These are phyloP conservation scores for Cheilosia scutellata DNA, from an alignment of 2,888 invertebrate species.

Conservation along the genomic window DNA sequence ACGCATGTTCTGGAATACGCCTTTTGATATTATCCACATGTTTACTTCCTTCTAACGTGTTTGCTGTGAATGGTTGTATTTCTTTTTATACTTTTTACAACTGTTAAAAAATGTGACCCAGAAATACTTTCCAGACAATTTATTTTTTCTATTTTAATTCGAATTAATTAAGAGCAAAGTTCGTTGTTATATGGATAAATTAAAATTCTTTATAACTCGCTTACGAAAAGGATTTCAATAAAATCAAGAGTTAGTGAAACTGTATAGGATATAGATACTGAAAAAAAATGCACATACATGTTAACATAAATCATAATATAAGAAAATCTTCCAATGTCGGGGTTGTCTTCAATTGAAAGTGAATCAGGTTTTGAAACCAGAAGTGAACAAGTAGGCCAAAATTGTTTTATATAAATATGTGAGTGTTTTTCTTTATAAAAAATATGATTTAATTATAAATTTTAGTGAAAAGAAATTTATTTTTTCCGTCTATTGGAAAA, in stretches of 20 bases:
- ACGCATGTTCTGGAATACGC: conserved; percentile 67
- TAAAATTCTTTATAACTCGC: not conserved
- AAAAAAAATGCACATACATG: conserved; percentile 14
- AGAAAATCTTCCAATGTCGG: conserved; percentile 37
- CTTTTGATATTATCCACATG: conserved; percentile 60
- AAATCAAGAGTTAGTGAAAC: not conserved
- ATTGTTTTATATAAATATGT: conserved; percentile 45
- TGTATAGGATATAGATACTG: conserved; percentile 8
- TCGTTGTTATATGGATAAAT: not conserved
- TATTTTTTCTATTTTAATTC: conserved; percentile 18
- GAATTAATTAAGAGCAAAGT: not conserved
- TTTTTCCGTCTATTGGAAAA: no score
- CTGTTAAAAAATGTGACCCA: conserved; percentile 40
- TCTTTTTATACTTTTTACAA: conserved; percentile 31
- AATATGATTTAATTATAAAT: not conserved
- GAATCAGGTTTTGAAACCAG: conserved; percentile 36
- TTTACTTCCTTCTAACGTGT: conserved; percentile 40
- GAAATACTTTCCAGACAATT: conserved; percentile 11
- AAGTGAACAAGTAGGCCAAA: conserved; percentile 28
- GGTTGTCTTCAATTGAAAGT: conserved; percentile 31
- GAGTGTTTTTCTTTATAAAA: conserved; percentile 25
- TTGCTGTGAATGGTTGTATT: conserved; percentile 40
- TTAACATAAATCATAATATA: conserved; percentile 29
- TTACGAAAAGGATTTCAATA: not conserved
- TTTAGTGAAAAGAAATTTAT: not conserved